Evolutionary conservation across 2,797 vertebrate genomes (phyloP).

Genomic region (Lepilemur ruficaudatus): DNA sequence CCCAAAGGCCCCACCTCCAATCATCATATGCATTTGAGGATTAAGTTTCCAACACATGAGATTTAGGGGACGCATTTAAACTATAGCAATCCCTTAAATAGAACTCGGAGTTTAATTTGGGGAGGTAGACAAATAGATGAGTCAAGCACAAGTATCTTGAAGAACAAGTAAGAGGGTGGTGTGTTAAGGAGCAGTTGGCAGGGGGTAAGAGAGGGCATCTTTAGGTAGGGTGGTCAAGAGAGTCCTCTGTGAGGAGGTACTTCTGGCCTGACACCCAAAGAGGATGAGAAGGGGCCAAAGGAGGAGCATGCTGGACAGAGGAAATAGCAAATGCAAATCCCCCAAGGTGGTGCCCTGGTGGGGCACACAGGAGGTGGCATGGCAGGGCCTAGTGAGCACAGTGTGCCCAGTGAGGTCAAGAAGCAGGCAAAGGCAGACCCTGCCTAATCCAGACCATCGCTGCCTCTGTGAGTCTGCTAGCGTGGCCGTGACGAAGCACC

Average conservation of each 20-base stretch:
- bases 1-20: background rate
- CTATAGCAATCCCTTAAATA: background rate
- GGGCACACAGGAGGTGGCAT: too few species aligned
- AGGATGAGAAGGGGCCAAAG: background rate
- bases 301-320: background rate
- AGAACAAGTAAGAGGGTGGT: background rate
- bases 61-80: background rate
- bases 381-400: background rate
- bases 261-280: background rate
- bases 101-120: background rate
- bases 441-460: background rate
- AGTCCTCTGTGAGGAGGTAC: background rate
- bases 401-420: background rate
- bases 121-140: background rate
- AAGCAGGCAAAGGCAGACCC: background rate
- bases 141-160: background rate
- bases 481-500: background rate
- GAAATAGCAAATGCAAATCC: background rate
- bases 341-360: background rate
- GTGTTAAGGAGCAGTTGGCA: background rate
- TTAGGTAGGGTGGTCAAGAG: background rate
- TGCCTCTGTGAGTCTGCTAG: background rate
- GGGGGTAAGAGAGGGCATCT: background rate
- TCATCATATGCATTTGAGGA: background rate
- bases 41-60: background rate